Evolutionary conservation across 2,797 vertebrate species (phyloP).

Genomic region (Tiaroga cobitis): DNA sequence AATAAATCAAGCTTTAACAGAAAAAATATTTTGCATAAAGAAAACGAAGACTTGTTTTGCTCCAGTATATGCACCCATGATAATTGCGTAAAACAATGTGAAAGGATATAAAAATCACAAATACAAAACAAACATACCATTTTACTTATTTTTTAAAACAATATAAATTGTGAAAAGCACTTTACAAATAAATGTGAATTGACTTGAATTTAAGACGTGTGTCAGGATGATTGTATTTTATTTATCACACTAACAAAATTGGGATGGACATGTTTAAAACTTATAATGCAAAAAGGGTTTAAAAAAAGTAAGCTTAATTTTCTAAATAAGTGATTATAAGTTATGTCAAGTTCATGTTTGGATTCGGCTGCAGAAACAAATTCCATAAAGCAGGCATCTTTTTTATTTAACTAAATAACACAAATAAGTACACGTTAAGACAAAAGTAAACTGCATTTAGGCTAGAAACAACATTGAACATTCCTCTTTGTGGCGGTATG

Average conservation of each 20-base stretch:
- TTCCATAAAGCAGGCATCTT: background rate
- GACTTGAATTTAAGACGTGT: background rate
- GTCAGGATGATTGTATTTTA: background rate
- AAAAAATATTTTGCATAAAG: background rate
- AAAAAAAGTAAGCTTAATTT: background rate
- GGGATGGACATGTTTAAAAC: background rate
- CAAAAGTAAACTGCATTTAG: background rate
- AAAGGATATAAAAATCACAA: background rate
- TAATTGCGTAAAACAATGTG: background rate
- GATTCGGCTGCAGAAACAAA: background rate
- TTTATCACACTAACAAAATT: background rate
- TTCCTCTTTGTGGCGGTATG: background rate
- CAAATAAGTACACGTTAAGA: background rate
- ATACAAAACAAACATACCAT: background rate
- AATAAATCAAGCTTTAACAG: background rate
- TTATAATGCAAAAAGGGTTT: too few relatives aligned
- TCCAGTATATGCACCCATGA: background rate
- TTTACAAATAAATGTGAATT: background rate
- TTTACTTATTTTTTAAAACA: background rate
- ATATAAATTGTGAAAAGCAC: background rate
- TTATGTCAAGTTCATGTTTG: background rate
- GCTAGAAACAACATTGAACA: background rate
- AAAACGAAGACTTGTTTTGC: background rate
- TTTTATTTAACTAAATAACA: background rate
- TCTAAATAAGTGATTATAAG: background rate